Base-by-base conservation (phyloP, 2,113 vertebrate species). In the Lutjanus erythropterus region DNA sequence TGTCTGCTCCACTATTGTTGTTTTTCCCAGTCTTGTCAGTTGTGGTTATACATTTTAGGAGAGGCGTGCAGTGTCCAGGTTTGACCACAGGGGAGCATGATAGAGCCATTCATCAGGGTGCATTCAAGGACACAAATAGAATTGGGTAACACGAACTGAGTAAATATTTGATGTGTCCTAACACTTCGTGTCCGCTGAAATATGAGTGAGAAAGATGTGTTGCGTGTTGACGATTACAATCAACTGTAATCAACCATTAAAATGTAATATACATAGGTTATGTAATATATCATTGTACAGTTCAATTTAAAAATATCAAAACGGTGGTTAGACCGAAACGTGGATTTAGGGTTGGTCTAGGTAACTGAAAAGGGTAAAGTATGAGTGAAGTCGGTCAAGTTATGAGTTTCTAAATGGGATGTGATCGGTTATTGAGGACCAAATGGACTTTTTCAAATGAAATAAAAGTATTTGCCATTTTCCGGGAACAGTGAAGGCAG, bases 71-170 rank as follows among this genome's bases (percentile, higher is more conserved):
- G 35, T 75, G 18, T 33, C 19, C 1, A 29, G 6, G 42, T 60
- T 75, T 71, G 52, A 21, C 75, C 90, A 75, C 73, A 74, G 1
- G 86, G 21, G n/a, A 5, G 59, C n/a, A 31, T 12, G 10, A 16
- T 15, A 10, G 66, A 73, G 58, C 5, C 0, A 44, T 31, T 64
- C 4, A 60, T 23, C 39, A 23, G 27, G 18, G 4, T 19, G 4
- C 21, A 61, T 23, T 11, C 1, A 25, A 5, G 50, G n/a, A 52
- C 25, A 14, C 21, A 9, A 18, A 46, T 19, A 47, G 46, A 16
- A 47, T 9, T 21, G 46, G 46, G 46, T 46, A n/a, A 47, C 7
- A n/a, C 6, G 6, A 46, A 1, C 16, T 18, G 19, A 21, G 19
- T 9, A 47, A 47, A 47, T 21, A 21, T 8, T 19, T 21, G 10